Percentiles rank a stretch among this genome's conserved stretches.
These are phyloP conservation scores for Larimichthys crocea DNA, from an alignment of 2,113 vertebrate genomes.

Conservation along the genomic window DNA sequence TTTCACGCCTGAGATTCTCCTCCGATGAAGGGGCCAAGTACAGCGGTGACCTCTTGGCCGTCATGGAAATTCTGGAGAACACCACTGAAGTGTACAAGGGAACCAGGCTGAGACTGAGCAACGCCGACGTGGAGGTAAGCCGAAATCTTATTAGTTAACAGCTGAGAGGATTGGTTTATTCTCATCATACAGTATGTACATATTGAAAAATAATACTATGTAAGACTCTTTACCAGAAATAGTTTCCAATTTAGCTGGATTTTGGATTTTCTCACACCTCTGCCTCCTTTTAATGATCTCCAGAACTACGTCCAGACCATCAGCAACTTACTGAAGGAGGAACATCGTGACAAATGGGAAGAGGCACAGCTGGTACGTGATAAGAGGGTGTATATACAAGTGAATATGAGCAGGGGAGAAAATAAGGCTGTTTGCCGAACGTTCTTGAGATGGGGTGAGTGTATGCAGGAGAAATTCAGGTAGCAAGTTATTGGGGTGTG, in stretches of 20 bases:
- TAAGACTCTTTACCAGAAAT: conserved; percentile 26
- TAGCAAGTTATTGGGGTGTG: background rate
- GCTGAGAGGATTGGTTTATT: background rate
- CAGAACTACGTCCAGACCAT: conserved; percentile 97
- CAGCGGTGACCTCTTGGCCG: conserved; percentile 94
- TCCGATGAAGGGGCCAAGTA: conserved; percentile 94
- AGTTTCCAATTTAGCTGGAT: background rate
- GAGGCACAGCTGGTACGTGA: conserved; percentile 95
- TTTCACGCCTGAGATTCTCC: conserved; percentile 92
- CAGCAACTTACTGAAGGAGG: conserved; percentile 95
- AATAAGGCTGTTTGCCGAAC: conserved; percentile 15
- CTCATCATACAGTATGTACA: background rate
- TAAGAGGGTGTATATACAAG: conserved; percentile 54
- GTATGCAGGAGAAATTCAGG: conserved; percentile 13
- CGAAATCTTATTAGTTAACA: background rate
- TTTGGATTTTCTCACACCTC: conserved; percentile 39
- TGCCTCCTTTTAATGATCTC: conserved; percentile 51
- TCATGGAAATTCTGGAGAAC: conserved; percentile 93
- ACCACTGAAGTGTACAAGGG: conserved; percentile 92
- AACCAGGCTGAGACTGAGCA: conserved; percentile 88
- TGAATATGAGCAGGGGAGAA: conserved; percentile 8
- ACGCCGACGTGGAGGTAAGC: conserved; percentile 92
- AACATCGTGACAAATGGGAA: conserved; percentile 96
- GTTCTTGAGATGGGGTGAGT: conserved; percentile 23
- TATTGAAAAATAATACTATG: background rate